Evolutionary conservation across 2,113 vertebrate species (phyloP).

Genomic region (Hydrolagus affinis): DNA sequence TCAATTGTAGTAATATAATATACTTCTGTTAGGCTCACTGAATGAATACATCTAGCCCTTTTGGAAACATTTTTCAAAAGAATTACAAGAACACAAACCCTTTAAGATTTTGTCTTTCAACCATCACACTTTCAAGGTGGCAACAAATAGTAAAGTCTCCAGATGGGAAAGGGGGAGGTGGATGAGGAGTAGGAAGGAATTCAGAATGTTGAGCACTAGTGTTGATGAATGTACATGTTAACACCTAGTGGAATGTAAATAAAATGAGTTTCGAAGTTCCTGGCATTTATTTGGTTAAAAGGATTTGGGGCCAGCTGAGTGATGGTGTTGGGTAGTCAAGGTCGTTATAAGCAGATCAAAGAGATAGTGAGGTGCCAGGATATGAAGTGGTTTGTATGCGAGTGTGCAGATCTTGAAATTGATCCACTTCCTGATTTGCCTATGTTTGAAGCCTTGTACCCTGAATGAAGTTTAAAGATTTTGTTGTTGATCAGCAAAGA

Average conservation of each 20-base stretch:
- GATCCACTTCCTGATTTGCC: too few relatives aligned
- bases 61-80: conserved; percentile 23
- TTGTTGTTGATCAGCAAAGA: too few relatives aligned
- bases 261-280: neutral
- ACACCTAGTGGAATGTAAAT: neutral
- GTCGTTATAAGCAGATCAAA: too few relatives aligned
- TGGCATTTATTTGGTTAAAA: neutral
- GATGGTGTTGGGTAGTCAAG: too few relatives aligned
- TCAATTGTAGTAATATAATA: conserved; percentile 13
- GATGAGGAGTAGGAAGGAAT: neutral
- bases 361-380: too few relatives aligned
- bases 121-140: neutral
- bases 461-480: too few relatives aligned
- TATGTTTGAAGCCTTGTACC: too few relatives aligned
- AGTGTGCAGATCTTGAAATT: too few relatives aligned
- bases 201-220: neutral
- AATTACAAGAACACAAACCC: neutral
- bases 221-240: neutral
- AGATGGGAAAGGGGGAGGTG: neutral
- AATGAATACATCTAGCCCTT: conserved; percentile 4
- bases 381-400: too few relatives aligned
- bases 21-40: conserved; percentile 22
- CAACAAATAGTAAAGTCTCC: conserved; percentile 6
- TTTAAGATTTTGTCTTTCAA: neutral
- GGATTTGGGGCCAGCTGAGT: neutral